Base-by-base conservation (phyloP, 2,113 vertebrate genomes). In the Alethe castanea region DNA sequence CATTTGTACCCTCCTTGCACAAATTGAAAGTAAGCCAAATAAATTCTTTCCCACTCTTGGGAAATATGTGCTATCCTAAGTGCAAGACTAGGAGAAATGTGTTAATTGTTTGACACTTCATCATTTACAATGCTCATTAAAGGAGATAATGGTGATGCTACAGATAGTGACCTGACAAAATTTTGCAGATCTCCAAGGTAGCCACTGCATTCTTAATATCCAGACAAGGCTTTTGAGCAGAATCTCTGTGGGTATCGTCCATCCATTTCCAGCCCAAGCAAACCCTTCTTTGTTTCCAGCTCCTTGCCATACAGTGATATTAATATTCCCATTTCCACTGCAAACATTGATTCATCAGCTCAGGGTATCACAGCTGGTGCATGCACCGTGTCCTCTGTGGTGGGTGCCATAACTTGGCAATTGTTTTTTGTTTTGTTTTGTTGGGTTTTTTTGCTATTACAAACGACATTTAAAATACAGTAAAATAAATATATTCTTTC, bases 21-120 rank as follows among this genome's bases (percentile, higher is more conserved):
- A 83, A 77, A 81, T 33, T 96, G 85, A 90, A 95, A 94, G 88
- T 2, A 81, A 94, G 92, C 92, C 95, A 96, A 93, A 88, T 86
- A 92, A 95, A 78, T 67, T 74, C 80, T 70, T 88, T 78, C 33
- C 64, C 65, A 48, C 85, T 91, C 92, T 14, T 67, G 94, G 92
- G 94, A 87, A 95, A 81, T 93, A 93, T 71, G 92, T 96, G 92
- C 78, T 90, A 93, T 78, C 60, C 36, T 19, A 88, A 80, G 92
- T 84, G 90, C 86, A 95, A 94, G 79, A 93, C 92, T 57, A 66
- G 73, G 28, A 88, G 88, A 86, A 96, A 97, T 19, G 95, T 97
- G 96, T 96, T 96, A 97, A 96, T 90, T 96, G 92, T 94, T 96
- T 92, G 94, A 92, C 90, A 90, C 71, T 70, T 93, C 88, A 66